These are phyloP conservation scores for Pandemis cinnamomeana DNA, from an alignment of 2,888 invertebrate genomes.

Conservation along the genomic window DNA sequence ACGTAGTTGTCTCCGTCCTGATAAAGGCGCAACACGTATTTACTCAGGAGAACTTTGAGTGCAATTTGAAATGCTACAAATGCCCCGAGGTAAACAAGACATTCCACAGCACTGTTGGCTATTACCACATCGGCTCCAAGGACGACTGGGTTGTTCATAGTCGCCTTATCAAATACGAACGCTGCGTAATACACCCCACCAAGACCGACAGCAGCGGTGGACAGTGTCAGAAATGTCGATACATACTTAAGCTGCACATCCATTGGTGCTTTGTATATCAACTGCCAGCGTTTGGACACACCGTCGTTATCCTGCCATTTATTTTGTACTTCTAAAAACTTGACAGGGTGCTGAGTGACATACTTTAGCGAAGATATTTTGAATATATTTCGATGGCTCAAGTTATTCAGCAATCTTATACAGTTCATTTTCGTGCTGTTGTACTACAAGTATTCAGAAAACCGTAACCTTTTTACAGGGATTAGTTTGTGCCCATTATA, in stretches of 20 bases:
- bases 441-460: not conserved
- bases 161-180: slow-evolving; percentile 61
- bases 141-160: slow-evolving; percentile 63
- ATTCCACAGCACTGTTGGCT: slow-evolving; percentile 70
- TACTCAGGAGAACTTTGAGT: slow-evolving; percentile 68
- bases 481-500: not conserved
- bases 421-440: slow-evolving; percentile 62
- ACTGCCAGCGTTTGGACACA: slow-evolving; percentile 65
- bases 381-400: slow-evolving; percentile 50
- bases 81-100: slow-evolving; percentile 66
- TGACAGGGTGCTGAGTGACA: slow-evolving; percentile 63
- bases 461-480: not conserved
- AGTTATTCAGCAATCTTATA: slow-evolving; percentile 55
- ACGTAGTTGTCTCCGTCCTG: slow-evolving; percentile 75
- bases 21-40: slow-evolving; percentile 74
- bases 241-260: slow-evolving; percentile 62
- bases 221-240: slow-evolving; percentile 65
- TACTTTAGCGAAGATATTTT: slow-evolving; percentile 54
- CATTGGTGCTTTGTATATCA: slow-evolving; percentile 80
- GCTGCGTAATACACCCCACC: slow-evolving; percentile 64
- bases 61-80: slow-evolving; percentile 68
- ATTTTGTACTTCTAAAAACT: slow-evolving; percentile 68
- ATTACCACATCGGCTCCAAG: slow-evolving; percentile 68
- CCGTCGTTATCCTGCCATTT: slow-evolving; percentile 69
- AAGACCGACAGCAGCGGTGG: slow-evolving; percentile 58